Evolutionary conservation across 2,113 vertebrate genomes (phyloP).

Genomic region (Leucosticte australis): DNA sequence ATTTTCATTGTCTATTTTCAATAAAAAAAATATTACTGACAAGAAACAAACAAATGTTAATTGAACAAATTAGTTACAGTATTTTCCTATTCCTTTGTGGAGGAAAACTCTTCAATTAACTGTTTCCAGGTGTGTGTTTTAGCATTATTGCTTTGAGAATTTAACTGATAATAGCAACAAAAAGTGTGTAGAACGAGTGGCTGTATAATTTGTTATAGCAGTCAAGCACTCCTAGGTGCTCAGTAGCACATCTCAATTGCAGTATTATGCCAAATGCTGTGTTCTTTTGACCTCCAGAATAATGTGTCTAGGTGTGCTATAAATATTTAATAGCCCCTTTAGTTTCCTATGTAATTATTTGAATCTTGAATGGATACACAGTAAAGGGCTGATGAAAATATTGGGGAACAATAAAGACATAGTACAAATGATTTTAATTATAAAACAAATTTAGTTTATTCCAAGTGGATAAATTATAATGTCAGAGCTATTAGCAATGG

Average conservation of each 20-base stretch:
- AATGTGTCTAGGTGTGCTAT: neutral
- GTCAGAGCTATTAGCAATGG: neutral
- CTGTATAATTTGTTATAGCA: neutral
- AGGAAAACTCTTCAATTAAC: neutral
- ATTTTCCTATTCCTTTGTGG: neutral
- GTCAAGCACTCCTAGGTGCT: neutral
- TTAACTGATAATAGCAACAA: neutral
- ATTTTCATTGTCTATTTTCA: neutral
- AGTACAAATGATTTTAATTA: neutral
- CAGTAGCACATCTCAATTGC: neutral
- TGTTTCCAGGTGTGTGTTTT: neutral
- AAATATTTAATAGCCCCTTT: constrained; percentile 9
- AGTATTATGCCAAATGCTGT: neutral
- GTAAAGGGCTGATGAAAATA: neutral
- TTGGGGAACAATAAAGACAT: neutral
- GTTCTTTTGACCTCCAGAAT: constrained; percentile 15
- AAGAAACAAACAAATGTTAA: neutral
- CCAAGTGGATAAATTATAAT: neutral
- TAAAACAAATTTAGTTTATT: neutral
- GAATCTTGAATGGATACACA: neutral
- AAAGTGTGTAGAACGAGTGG: neutral
- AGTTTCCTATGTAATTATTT: neutral
- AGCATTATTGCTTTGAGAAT: neutral
- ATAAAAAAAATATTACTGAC: neutral
- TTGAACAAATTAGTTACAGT: neutral